A percentile compares a stretch with the other conserved stretches of the same genome.
These are phyloP conservation scores for Osmerus mordax DNA, from an alignment of 2,113 vertebrate species.

Conservation along the genomic window DNA sequence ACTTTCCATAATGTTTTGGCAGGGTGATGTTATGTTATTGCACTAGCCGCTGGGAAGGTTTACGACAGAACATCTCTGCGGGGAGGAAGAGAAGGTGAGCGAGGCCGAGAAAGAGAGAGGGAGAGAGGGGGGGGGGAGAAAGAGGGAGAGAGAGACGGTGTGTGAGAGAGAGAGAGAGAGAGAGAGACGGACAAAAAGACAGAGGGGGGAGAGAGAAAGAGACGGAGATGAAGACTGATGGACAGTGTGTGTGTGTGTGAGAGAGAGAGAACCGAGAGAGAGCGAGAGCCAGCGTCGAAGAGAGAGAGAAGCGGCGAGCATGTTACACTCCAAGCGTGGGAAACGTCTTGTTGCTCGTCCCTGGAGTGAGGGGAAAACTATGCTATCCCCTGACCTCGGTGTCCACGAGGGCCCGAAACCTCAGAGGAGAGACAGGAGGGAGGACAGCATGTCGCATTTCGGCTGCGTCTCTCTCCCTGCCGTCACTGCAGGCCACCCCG, in stretches of 20 bases:
- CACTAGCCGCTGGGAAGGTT: neutral
- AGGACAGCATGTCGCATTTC: too few species aligned
- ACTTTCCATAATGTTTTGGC: conserved; percentile 1
- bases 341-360: conserved; percentile 56
- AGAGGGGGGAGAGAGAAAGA: neutral
- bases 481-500: too few species aligned
- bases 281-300: neutral
- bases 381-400: conserved; percentile 56
- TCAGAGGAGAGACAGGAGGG: conserved; percentile 37
- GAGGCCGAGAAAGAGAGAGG: neutral
- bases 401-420: conserved; percentile 57
- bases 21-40: neutral
- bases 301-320: conserved; percentile 14
- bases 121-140: neutral
- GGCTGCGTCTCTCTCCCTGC: too few species aligned
- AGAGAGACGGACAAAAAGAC: neutral
- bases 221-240: too few species aligned
- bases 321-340: conserved; percentile 66
- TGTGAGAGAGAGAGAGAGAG: neutral
- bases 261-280: neutral
- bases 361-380: conserved; percentile 58
- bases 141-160: neutral
- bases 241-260: too few species aligned
- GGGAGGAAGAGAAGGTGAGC: neutral
- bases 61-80: neutral